These are phyloP conservation scores for Papilio dardanus DNA, from an alignment of 1,140 invertebrate genomes.

Conservation along the genomic window DNA sequence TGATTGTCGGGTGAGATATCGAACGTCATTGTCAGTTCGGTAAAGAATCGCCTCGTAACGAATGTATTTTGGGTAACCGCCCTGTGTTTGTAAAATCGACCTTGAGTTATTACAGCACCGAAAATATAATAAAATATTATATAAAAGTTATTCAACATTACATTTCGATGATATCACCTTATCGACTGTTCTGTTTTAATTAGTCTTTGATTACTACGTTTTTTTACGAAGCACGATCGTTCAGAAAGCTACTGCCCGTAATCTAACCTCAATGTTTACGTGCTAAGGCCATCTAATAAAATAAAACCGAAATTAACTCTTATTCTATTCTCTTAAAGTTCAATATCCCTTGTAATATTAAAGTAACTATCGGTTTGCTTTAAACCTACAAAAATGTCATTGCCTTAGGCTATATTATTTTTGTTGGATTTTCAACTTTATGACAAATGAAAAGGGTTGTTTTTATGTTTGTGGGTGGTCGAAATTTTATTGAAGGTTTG, in stretches of 20 bases:
- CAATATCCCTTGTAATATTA: neutral
- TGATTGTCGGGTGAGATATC: too few relatives aligned
- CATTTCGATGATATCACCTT: constrained; percentile 22
- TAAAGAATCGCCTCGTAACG: too few relatives aligned
- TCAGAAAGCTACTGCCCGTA: constrained; percentile 31
- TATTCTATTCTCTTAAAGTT: neutral
- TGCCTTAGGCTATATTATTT: constrained; percentile 25
- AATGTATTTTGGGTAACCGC: neutral
- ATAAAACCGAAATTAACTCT: neutral
- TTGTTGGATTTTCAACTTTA: constrained; percentile 34
- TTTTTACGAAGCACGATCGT: constrained; percentile 17
- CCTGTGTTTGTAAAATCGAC: neutral
- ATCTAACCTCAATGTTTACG: constrained; percentile 34
- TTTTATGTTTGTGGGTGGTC: constrained; percentile 26
- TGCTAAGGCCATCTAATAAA: constrained; percentile 18
- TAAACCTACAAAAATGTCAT: constrained; percentile 39
- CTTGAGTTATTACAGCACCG: neutral
- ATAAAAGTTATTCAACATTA: constrained; percentile 1
- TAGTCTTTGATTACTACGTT: constrained; percentile 33
- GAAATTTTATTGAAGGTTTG: constrained; percentile 45
- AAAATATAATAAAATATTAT: neutral
- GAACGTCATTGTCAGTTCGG: too few relatives aligned
- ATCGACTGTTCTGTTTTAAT: constrained; percentile 27
- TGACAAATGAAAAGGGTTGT: neutral
- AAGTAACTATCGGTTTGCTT: constrained; percentile 16